These are phyloP conservation scores for Dendrolimus houi DNA, from an alignment of 2,888 invertebrate genomes.

Conservation along the genomic window DNA sequence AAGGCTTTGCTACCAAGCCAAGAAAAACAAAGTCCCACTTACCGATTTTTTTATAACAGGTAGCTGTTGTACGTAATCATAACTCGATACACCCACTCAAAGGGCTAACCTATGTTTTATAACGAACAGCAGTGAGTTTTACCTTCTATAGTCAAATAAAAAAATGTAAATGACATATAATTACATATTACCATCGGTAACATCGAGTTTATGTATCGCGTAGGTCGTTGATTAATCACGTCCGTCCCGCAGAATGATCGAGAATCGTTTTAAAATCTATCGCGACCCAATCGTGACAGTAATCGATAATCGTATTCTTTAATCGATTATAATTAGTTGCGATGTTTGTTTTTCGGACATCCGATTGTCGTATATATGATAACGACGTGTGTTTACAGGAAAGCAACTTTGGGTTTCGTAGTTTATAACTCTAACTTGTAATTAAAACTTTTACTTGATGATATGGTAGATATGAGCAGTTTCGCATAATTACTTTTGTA, in stretches of 20 bases:
- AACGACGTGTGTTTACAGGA: too few relatives aligned
- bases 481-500: too few relatives aligned
- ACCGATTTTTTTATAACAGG: too few relatives aligned
- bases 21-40: background rate
- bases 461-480: too few relatives aligned
- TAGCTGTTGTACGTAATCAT: too few relatives aligned
- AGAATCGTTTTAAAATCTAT: constrained; percentile 44
- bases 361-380: constrained; percentile 21
- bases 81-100: too few relatives aligned
- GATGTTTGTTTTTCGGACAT: constrained; percentile 29
- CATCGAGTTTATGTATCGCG: constrained; percentile 34
- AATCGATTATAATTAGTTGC: constrained; percentile 52
- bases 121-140: too few relatives aligned
- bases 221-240: constrained; percentile 34
- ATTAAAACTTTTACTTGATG: too few relatives aligned
- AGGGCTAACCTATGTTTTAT: too few relatives aligned
- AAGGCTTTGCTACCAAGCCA: background rate
- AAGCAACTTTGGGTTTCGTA: too few relatives aligned
- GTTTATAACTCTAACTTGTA: too few relatives aligned
- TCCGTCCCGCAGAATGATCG: constrained; percentile 23
- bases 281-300: constrained; percentile 42
- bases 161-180: constrained; percentile 27
- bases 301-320: constrained; percentile 51
- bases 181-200: constrained; percentile 27
- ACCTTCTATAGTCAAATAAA: constrained; percentile 2